phyloP scores from a whole-genome alignment of 1,140 invertebrate genomes.

The Polypedilum pembai region DNA sequence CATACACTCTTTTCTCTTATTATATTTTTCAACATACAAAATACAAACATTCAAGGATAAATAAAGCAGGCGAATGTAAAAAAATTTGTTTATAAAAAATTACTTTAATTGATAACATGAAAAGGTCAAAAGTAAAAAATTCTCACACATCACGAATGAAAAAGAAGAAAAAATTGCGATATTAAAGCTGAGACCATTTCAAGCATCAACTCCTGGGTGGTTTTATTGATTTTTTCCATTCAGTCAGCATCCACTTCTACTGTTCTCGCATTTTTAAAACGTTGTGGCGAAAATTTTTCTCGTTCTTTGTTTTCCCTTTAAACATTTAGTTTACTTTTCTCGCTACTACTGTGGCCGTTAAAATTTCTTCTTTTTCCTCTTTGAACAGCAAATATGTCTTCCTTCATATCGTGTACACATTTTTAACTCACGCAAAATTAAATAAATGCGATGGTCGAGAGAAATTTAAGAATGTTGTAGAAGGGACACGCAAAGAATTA shows the following conservation, averaged over 20 bases:
- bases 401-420: neutral
- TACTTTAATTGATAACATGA: neutral
- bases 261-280: neutral
- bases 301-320: too few species aligned
- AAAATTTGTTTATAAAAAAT: too few species aligned
- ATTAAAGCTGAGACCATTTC: neutral
- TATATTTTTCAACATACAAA: neutral
- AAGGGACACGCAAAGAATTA: neutral
- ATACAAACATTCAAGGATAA: neutral
- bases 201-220: neutral
- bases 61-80: neutral
- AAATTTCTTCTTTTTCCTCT: neutral
- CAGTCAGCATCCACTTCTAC: neutral
- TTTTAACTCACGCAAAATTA: slow-evolving; percentile 6
- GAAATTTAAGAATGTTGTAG: neutral
- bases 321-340: neutral
- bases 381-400: neutral
- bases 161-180: neutral
- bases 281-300: neutral
- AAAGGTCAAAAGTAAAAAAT: neutral
- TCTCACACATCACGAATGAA: neutral
- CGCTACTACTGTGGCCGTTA: neutral
- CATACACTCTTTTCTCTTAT: neutral
- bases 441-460: neutral
- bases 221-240: slow-evolving; percentile 7